Percentiles rank a stretch among this genome's conserved stretches.
These are phyloP conservation scores for Lasius platythorax DNA, from an alignment of 2,888 invertebrate species.

Conservation along the genomic window DNA sequence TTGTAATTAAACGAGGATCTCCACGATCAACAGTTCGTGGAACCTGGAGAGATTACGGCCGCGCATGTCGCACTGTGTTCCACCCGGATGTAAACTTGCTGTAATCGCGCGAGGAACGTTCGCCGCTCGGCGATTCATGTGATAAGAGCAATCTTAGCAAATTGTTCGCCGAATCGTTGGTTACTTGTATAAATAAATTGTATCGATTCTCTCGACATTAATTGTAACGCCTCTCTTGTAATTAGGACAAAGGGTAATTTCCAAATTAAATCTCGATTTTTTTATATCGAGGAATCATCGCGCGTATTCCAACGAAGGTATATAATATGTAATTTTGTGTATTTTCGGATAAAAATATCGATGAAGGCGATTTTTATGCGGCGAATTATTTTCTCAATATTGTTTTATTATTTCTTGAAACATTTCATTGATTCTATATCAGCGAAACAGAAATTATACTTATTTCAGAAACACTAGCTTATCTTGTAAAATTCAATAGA, in stretches of 20 bases:
- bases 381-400: background rate
- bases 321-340: conserved; percentile 17
- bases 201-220: background rate
- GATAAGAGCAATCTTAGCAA: conserved; percentile 8
- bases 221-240: background rate
- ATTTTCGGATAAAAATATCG: background rate
- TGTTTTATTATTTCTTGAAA: background rate
- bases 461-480: background rate
- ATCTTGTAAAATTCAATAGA: background rate
- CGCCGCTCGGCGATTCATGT: conserved; percentile 7
- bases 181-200: conserved; percentile 20
- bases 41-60: background rate
- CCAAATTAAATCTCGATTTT: background rate
- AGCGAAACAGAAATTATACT: background rate
- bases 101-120: conserved; percentile 38
- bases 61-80: conserved; percentile 27
- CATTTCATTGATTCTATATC: background rate
- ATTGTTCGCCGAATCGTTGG: conserved; percentile 18
- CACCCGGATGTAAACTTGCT: background rate
- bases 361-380: background rate
- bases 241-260: conserved; percentile 4
- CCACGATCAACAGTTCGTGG: conserved; percentile 7
- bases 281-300: background rate
- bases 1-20: conserved; percentile 44
- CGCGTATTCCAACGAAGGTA: background rate